phyloP scores from a whole-genome alignment of 2,797 vertebrate genomes.

The Geotrypetes seraphini region DNA sequence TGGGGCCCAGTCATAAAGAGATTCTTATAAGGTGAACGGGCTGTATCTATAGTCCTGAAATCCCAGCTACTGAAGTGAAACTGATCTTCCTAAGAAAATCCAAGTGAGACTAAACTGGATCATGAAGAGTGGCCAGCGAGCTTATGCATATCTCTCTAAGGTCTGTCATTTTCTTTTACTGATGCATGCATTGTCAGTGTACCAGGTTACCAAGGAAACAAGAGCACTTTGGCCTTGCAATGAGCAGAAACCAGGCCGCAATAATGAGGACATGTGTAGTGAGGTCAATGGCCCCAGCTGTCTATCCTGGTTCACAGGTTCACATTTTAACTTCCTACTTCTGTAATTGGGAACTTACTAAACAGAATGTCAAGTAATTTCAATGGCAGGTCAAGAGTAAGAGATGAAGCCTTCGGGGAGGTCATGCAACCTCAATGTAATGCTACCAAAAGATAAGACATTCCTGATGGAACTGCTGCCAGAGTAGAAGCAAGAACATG shows the following conservation, averaged over 20 bases:
- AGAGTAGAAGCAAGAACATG: background rate
- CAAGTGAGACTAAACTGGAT: too few species aligned
- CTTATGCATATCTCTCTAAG: background rate
- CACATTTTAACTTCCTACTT: constrained; percentile 10
- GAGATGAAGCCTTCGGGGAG: background rate
- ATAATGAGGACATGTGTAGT: constrained; percentile 10
- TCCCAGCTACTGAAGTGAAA: too few species aligned
- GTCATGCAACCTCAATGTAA: background rate
- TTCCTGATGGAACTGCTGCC: background rate
- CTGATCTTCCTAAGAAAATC: too few species aligned
- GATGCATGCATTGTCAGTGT: background rate
- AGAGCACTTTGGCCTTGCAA: background rate
- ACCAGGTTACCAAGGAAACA: constrained; percentile 9
- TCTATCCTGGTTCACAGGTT: constrained; percentile 14
- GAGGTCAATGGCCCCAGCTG: constrained; percentile 8
- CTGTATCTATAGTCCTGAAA: too few species aligned
- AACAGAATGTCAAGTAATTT: constrained; percentile 16
- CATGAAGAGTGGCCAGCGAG: too few species aligned
- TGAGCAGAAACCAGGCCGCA: too few species aligned
- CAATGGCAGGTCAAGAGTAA: constrained; percentile 9
- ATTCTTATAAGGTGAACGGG: too few species aligned
- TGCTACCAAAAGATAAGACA: background rate
- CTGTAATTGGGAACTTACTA: constrained; percentile 18
- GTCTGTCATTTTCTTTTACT: background rate
- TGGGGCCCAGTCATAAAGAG: too few species aligned